phyloP scores from a whole-genome alignment of 2,113 vertebrate genomes.

The Neolamprologus sp. region DNA sequence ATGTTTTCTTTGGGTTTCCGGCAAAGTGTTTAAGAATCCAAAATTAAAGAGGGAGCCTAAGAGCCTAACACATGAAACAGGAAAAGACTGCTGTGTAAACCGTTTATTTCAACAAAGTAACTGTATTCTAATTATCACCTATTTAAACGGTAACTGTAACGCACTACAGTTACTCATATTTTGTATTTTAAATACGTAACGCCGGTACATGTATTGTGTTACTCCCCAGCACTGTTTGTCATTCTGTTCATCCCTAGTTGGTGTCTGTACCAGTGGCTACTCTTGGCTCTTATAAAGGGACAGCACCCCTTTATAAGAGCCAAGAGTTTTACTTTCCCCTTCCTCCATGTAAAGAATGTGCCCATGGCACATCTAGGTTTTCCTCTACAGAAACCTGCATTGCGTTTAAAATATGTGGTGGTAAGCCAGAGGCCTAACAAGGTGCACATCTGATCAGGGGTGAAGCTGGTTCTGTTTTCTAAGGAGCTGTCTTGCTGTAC shows the following conservation, averaged over 20 bases:
- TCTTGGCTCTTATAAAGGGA: background rate
- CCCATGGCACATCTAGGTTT: background rate
- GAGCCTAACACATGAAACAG: background rate
- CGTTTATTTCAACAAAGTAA: background rate
- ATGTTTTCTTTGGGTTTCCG: background rate
- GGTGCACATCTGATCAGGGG: background rate
- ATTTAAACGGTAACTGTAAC: background rate
- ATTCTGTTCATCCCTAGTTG: background rate
- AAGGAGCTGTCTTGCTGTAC: background rate
- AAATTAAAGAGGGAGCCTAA: background rate
- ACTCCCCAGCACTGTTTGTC: background rate
- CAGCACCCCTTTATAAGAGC: background rate
- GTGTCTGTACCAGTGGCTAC: background rate
- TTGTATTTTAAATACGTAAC: background rate
- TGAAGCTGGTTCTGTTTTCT: background rate
- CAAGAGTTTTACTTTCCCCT: background rate
- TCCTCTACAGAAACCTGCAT: background rate
- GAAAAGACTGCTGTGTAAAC: background rate
- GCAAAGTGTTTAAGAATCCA: background rate
- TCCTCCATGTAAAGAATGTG: background rate
- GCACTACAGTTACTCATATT: background rate
- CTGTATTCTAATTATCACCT: background rate
- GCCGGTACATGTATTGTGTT: background rate
- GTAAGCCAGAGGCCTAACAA: background rate
- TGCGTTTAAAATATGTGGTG: background rate